phyloP scores from a whole-genome alignment of 2,888 invertebrate species.

The Synanthedon myopaeformis region DNA sequence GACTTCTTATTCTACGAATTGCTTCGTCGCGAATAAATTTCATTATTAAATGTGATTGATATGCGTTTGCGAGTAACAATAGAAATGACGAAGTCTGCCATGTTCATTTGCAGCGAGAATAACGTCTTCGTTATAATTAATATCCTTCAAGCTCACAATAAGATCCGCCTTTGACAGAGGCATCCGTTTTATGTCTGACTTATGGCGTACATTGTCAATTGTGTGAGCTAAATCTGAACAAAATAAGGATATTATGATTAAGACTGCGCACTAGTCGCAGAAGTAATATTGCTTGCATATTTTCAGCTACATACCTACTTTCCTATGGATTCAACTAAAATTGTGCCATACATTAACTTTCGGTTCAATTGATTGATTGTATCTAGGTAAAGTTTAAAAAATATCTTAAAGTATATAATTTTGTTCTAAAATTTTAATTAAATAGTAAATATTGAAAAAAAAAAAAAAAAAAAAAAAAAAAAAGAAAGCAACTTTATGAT shows the following conservation, averaged over 20 bases:
- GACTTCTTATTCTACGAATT: background rate
- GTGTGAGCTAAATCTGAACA: conserved; percentile 51
- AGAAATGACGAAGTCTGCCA: background rate
- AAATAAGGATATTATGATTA: conserved; percentile 28
- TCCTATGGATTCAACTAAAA: too few species aligned
- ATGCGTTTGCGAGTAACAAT: background rate
- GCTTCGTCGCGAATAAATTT: too few species aligned
- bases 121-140: conserved; percentile 34
- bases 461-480: too few species aligned
- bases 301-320: background rate
- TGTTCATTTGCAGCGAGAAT: background rate
- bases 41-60: too few species aligned
- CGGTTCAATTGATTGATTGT: too few species aligned
- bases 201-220: conserved; percentile 56
- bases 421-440: too few species aligned
- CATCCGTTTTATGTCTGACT: conserved; percentile 62
- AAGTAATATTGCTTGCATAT: background rate
- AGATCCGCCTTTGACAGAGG: conserved; percentile 39
- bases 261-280: background rate
- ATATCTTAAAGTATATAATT: too few species aligned
- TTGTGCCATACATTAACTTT: too few species aligned
- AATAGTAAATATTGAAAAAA: too few species aligned
- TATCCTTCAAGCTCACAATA: conserved; percentile 35
- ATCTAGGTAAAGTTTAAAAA: too few species aligned
- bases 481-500: too few species aligned